phyloP scores from a whole-genome alignment of 2,113 vertebrate genomes.

The Agelaius phoeniceus region DNA sequence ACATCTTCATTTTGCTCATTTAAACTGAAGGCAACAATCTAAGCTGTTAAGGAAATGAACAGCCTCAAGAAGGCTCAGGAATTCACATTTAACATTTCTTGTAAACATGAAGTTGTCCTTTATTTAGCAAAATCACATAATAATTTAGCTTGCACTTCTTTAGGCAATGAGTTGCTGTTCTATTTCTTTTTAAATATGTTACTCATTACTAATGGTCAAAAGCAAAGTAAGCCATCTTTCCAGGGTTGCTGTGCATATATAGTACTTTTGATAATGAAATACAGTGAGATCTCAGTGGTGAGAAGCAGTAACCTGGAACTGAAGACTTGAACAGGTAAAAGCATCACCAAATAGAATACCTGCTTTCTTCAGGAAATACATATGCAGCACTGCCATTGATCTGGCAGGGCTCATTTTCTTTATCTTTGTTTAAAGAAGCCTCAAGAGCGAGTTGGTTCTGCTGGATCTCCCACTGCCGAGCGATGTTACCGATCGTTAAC shows the following conservation, averaged over 20 bases:
- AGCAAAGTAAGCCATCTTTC: not conserved
- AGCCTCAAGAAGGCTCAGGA: not conserved
- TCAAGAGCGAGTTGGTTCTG: conserved; percentile 64
- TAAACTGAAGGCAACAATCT: not conserved
- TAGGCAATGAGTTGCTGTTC: not conserved
- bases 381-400: conserved; percentile 79
- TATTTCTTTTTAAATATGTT: not conserved
- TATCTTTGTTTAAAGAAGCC: conserved; percentile 76
- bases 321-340: not conserved
- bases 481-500: conserved; percentile 89
- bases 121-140: not conserved
- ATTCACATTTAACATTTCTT: not conserved
- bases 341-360: conserved; percentile 68
- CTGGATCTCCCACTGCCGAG: conserved; percentile 90
- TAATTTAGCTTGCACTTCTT: not conserved
- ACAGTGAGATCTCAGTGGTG: not conserved
- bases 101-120: not conserved
- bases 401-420: conserved; percentile 82
- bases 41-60: not conserved
- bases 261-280: not conserved
- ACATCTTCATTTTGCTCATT: not conserved
- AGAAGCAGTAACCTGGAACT: not conserved
- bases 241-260: not conserved
- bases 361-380: conserved; percentile 85
- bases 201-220: not conserved